These are phyloP conservation scores for Halcyon smyrnensis DNA, from an alignment of 2,797 vertebrate species.

Conservation along the genomic window DNA sequence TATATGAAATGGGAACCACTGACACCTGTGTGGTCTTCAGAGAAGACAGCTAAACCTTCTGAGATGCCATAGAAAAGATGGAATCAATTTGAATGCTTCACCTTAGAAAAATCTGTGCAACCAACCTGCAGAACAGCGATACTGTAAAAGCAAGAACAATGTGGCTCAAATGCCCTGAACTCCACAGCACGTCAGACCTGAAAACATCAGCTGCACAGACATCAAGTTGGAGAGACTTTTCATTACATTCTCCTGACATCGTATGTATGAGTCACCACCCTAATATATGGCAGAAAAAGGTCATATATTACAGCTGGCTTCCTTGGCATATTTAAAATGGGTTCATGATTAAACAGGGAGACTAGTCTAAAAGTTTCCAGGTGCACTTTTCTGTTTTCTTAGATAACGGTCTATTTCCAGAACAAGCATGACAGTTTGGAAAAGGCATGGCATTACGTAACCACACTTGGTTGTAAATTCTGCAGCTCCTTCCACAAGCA, in stretches of 20 bases:
- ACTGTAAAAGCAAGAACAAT: neutral
- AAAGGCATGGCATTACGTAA: neutral
- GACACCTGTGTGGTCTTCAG: neutral
- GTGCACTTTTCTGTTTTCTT: slow-evolving; percentile 54
- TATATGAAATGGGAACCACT: neutral
- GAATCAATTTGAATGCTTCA: neutral
- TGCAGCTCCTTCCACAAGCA: neutral
- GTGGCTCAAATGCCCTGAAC: neutral
- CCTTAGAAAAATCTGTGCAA: neutral
- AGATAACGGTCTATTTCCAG: slow-evolving; percentile 48
- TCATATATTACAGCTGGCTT: slow-evolving; percentile 57
- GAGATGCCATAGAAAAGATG: neutral
- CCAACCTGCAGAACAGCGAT: neutral
- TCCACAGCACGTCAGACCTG: neutral
- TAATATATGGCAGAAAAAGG: slow-evolving; percentile 42
- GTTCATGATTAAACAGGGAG: slow-evolving; percentile 43
- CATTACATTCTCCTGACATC: slow-evolving; percentile 3
- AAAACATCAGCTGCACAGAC: neutral
- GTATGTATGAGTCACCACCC: slow-evolving; percentile 6
- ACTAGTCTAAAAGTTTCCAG: slow-evolving; percentile 61
- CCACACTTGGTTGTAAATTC: neutral
- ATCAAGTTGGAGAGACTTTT: neutral
- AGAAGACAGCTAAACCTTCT: neutral
- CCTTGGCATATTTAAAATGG: slow-evolving; percentile 12
- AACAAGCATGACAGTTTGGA: neutral